These are phyloP conservation scores for Enteromius thamalakanensis DNA, from an alignment of 2,797 vertebrate species.

Conservation along the genomic window DNA sequence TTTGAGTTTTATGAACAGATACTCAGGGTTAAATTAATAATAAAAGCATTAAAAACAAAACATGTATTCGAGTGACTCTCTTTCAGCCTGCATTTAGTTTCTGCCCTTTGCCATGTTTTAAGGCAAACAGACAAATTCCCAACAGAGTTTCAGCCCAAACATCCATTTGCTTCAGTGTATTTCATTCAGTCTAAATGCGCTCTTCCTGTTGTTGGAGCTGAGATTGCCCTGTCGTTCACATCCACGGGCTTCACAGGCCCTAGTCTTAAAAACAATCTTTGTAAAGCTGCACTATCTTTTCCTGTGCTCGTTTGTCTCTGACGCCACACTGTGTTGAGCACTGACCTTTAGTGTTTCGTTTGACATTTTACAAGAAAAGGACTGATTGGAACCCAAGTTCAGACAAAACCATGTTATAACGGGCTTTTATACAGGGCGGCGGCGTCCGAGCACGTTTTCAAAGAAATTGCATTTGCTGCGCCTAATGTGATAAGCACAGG, in stretches of 20 bases:
- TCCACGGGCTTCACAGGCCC: neutral
- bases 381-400: neutral
- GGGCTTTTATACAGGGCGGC: neutral
- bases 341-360: neutral
- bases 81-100: neutral
- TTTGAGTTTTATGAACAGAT: constrained; percentile 41
- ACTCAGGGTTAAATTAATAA: neutral
- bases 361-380: constrained; percentile 1
- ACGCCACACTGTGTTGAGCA: neutral
- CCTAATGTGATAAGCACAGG: constrained; percentile 36
- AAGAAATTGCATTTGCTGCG: constrained; percentile 33
- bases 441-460: neutral
- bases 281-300: neutral
- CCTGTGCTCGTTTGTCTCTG: neutral
- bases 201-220: constrained; percentile 34
- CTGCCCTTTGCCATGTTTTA: neutral
- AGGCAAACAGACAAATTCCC: neutral
- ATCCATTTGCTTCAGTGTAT: constrained; percentile 15
- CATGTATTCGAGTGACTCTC: neutral
- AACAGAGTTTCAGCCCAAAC: constrained; percentile 18
- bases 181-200: neutral
- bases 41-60: neutral
- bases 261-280: neutral
- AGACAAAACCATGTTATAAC: neutral
- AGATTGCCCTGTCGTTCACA: constrained; percentile 17